Evolutionary conservation across 2,888 invertebrate genomes (phyloP).

Genomic region (Amiota mariae): DNA sequence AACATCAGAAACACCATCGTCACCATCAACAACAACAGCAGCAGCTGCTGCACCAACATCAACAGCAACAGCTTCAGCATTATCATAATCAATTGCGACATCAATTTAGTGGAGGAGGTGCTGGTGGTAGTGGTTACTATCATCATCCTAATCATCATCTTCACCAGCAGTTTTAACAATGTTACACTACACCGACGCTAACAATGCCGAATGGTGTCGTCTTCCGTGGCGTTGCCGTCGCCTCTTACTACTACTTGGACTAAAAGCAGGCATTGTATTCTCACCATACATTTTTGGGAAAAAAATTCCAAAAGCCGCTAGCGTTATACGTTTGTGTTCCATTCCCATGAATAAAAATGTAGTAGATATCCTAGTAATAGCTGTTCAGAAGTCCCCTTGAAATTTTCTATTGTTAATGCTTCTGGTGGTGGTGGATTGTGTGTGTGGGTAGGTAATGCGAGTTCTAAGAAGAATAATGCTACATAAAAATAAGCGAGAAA

Average conservation of each 20-base stretch:
- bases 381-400: too few relatives aligned
- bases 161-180: constrained; percentile 36
- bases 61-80: constrained; percentile 25
- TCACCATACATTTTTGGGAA: too few relatives aligned
- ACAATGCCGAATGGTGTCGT: neutral
- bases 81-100: constrained; percentile 11
- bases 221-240: neutral
- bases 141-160: constrained; percentile 39
- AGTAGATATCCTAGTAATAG: too few relatives aligned
- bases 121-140: constrained; percentile 31
- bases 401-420: neutral
- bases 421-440: neutral
- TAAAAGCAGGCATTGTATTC: too few relatives aligned
- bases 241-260: neutral
- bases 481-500: too few relatives aligned
- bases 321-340: too few relatives aligned
- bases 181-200: neutral
- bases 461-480: too few relatives aligned
- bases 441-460: too few relatives aligned
- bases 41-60: constrained; percentile 29
- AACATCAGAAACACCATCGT: neutral
- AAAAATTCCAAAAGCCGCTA: too few relatives aligned
- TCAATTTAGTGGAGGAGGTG: neutral
- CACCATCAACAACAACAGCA: constrained; percentile 1
- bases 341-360: too few relatives aligned